Evolutionary conservation across 1,140 invertebrate genomes (phyloP).

Genomic region (Brachystomella parvula): DNA sequence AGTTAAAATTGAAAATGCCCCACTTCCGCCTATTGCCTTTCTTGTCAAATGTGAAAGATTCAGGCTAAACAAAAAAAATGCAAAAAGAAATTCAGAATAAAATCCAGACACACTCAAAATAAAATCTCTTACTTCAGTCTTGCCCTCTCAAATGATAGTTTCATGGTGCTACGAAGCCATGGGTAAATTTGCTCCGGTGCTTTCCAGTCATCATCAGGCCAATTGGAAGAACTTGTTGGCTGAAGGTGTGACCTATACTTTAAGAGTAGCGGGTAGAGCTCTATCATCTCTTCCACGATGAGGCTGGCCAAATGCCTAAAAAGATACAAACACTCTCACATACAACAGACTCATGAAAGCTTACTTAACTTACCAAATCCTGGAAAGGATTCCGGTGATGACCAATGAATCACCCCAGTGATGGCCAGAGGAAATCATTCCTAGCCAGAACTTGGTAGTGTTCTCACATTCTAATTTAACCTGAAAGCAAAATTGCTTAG

Average conservation of each 20-base stretch:
- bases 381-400: slow-evolving; percentile 22
- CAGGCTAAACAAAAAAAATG: background rate
- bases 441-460: slow-evolving; percentile 28
- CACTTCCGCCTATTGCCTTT: background rate
- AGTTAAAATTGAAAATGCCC: background rate
- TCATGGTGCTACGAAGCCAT: slow-evolving; percentile 1
- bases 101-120: background rate
- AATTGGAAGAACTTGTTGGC: background rate
- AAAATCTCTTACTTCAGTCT: background rate
- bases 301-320: slow-evolving; percentile 4
- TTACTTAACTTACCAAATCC: slow-evolving; percentile 24
- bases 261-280: too few species aligned
- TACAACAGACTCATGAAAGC: background rate
- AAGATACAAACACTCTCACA: background rate
- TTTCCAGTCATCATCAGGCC: slow-evolving; percentile 2
- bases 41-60: background rate
- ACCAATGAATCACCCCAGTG: slow-evolving; percentile 36
- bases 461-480: slow-evolving; percentile 27
- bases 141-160: background rate
- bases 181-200: background rate
- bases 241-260: background rate
- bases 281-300: background rate
- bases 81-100: background rate
- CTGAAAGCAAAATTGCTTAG: slow-evolving; percentile 10
- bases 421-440: slow-evolving; percentile 25